Base-by-base conservation (phyloP, 1,140 invertebrate species). In the Elysia chlorotica region DNA sequence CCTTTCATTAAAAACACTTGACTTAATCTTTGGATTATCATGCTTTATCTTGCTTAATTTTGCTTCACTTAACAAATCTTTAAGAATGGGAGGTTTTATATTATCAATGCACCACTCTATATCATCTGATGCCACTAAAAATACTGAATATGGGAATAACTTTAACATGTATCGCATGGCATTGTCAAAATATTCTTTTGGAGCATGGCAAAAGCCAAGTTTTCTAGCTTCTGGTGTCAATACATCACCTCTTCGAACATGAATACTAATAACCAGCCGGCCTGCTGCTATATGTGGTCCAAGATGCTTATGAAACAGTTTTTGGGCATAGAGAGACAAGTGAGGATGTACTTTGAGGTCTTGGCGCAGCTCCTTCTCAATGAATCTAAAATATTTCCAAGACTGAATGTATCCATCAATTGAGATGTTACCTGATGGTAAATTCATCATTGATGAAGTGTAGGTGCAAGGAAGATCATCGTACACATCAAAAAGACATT, bases 341-440 rank as follows among this genome's bases (percentile, higher is more conserved):
- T 71, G 2, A 31, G 21, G 2, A n/a, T 36, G 23, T 2, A 71
- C 14, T 62, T 28, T 59, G 28, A 71, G 41, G 33, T 71, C 68
- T 5, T 41, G 36, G 19, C 57, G 30, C 5, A 71, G 21, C 28
- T 71, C 56, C 5, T 71, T 4, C 23, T 71, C 68, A 6, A 71
- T 31, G 33, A 62, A 30, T 21, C 25, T 2, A 23, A 71, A 71
- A 41, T 71, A 71, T 36, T 71, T 71, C 68, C 68, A 71, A 4
- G 68, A 71, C 56, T 71, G 68, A 28, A 71, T 25, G 23, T 71
- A 71, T 19, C 68, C 68, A 6, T 71, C 57, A 62, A 71, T 61
- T 17, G 68, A 25, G 25, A 71, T 41, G 30, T 71, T 71, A 10
- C 56, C 56, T 23, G 36, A 23, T 33, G 68, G 68, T 21, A 71